Evolutionary conservation across 2,888 invertebrate genomes (phyloP), one percentile per base, ranked within the genome.

Genomic region (Emmelina monodactyla): DNA sequence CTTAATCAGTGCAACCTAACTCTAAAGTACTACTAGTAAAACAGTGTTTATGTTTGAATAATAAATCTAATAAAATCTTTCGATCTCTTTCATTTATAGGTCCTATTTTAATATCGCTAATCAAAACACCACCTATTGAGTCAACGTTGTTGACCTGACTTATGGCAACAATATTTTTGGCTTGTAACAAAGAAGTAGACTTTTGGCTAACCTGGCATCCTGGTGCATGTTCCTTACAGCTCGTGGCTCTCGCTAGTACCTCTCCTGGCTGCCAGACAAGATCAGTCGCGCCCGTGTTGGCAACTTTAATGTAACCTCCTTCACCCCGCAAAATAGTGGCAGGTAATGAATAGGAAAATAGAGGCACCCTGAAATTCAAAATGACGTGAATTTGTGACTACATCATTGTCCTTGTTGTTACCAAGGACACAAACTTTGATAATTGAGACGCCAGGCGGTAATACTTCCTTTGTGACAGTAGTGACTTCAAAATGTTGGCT

Each of bases 291-390:
- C 44, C 45, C 2, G 35, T 43, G 41, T 51, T 49, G 38, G 45
- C 28, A 3, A 49, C 41, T 28, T 49, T 50, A 14, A 51, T 34
- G 39, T 43, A 45, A 4, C 50, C 49, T 1, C 31, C 37, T 2
- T 13, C 9, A 11, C 49, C 49, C 2, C 47, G 39, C 0, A 53
- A 44, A 9, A 50, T 22, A 0, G 50, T 48, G 2, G 45, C 48
- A 1, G 50, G 49, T 1, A 50, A 6, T 0, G 46, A 43, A 35
- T 47, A 53, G 28, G 50, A 35, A 1, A 44, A n/a, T n/a, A 22
- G 50, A 37, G 1, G 43, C 36, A 0, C 43, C 48, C 5, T 37
- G 33, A 1, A 52, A 29, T 11, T 48, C 46, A 30, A 37, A 47
- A 25, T 50, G 48, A 7, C 37, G 44, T 1, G 49, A 29, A 2